Evolutionary conservation across 2,113 vertebrate species (phyloP).

Genomic region (Atlantisia rogersi): DNA sequence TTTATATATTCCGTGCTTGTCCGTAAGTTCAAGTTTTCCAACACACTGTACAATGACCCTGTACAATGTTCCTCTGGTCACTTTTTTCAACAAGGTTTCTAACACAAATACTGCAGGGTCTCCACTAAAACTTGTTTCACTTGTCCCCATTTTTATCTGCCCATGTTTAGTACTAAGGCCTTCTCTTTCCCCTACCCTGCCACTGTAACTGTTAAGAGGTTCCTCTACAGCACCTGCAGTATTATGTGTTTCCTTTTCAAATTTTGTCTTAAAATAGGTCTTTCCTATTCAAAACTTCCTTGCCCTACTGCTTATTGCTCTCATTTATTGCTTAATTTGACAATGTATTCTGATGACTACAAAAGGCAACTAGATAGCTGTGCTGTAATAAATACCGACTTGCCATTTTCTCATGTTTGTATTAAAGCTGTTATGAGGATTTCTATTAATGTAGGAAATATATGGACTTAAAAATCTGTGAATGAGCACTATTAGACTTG

Average conservation of each 20-base stretch:
- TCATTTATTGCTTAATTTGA: neutral
- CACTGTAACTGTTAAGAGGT: neutral
- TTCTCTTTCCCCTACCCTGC: neutral
- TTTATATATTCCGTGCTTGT: neutral
- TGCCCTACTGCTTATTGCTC: neutral
- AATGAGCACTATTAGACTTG: neutral
- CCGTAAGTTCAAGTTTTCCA: neutral
- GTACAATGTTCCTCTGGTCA: neutral
- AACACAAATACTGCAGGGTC: neutral
- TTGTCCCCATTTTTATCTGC: neutral
- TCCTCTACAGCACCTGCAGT: neutral
- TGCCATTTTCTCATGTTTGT: neutral
- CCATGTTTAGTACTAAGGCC: neutral
- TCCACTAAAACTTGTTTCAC: neutral
- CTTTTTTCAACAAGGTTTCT: neutral
- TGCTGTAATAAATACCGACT: neutral
- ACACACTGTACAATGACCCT: neutral
- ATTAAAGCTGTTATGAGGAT: neutral
- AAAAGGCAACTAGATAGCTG: neutral
- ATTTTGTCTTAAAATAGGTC: neutral
- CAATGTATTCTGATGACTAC: neutral
- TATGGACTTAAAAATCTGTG: neutral
- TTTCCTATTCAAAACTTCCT: neutral
- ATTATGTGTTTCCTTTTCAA: neutral
- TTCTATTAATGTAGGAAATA: neutral